Evolutionary conservation across 30 jellyfish, hydroid and myxozoan species (phyloP), one percentile per base, ranked within the genome.

Genomic region (Nemopilema nomurai): DNA sequence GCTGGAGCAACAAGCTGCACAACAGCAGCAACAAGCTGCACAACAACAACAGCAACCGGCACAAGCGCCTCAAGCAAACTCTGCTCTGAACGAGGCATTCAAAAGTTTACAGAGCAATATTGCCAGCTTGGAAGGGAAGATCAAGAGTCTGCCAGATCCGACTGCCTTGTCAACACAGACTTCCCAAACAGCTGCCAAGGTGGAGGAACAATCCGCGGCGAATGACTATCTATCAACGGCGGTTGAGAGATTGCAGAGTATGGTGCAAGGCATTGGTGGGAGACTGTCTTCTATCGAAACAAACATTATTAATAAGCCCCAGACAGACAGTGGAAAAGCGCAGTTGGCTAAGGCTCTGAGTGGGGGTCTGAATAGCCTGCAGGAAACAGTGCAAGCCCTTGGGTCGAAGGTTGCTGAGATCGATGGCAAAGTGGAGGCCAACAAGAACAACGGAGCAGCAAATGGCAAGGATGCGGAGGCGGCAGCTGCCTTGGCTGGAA

Each of bases 51-150:
- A 30, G 18, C 85, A 78, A 64, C 76, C 82, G 0, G 76, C 77
- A 0, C 69, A 68, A 19, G 69, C 78, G 52, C 77, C 82, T 6
- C 87, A 84, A 28, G 66, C 28, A 21, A 84, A 69, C 27, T 77
- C 87, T 0, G 87, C 87, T 0, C 24, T 84, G 31, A 31, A 74
- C 62, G 93, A 74, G 18, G 93, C 93, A 30, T 71, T 84, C 30
- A 84, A 74, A 53, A 84, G 66, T 73, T 62, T 84, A 27, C 93
- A 84, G 33, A 64, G 19, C 64, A 84, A 84, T 31, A 84, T 84
- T 62, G 93, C 93, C n/a, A 84, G 76, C 33, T 84, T 84, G 33
- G 93, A 84, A 30, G 93, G 93, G 51, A 84, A 84, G 50, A 84
- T 84, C 68, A 84, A 84, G 24, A 75, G 72, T 6, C n/a, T 84